phyloP scores from a whole-genome alignment of 2,888 invertebrate species.

The Scelioninae gen. 1 region DNA sequence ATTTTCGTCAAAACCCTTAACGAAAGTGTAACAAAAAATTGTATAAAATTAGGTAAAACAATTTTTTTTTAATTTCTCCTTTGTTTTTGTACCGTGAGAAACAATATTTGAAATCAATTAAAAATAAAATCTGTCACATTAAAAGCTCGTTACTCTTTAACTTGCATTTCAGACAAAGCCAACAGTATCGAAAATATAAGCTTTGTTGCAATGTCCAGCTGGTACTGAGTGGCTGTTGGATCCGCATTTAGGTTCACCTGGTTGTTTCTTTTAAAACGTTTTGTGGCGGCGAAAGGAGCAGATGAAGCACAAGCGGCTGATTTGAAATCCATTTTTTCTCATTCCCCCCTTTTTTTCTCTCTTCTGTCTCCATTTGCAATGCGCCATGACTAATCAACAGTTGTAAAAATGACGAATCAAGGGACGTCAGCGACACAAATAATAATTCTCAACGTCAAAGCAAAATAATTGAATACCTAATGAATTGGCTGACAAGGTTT shows the following conservation, averaged over 20 bases:
- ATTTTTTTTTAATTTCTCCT: no score
- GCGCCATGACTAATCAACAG: slow-evolving; percentile 52
- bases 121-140: no score
- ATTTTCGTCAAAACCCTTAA: no score
- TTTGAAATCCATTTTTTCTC: slow-evolving; percentile 49
- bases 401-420: slow-evolving; percentile 45
- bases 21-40: no score
- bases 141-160: slow-evolving; percentile 13
- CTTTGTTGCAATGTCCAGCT: slow-evolving; percentile 70
- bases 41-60: no score
- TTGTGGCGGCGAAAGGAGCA: slow-evolving; percentile 62
- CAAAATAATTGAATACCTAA: slow-evolving; percentile 30
- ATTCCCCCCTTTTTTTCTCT: slow-evolving; percentile 6
- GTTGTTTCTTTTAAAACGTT: slow-evolving; percentile 66
- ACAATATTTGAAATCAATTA: no score
- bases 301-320: slow-evolving; percentile 61
- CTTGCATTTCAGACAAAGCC: slow-evolving; percentile 56
- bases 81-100: no score
- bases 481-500: slow-evolving; percentile 12
- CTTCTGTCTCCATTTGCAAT: slow-evolving; percentile 12
- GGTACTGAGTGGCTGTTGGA: slow-evolving; percentile 52
- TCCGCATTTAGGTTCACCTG: slow-evolving; percentile 64
- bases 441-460: slow-evolving; percentile 27
- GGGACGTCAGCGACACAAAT: slow-evolving; percentile 35
- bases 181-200: slow-evolving; percentile 59